phyloP scores from a whole-genome alignment of 1,140 invertebrate genomes.

The Phocides pigmalion region DNA sequence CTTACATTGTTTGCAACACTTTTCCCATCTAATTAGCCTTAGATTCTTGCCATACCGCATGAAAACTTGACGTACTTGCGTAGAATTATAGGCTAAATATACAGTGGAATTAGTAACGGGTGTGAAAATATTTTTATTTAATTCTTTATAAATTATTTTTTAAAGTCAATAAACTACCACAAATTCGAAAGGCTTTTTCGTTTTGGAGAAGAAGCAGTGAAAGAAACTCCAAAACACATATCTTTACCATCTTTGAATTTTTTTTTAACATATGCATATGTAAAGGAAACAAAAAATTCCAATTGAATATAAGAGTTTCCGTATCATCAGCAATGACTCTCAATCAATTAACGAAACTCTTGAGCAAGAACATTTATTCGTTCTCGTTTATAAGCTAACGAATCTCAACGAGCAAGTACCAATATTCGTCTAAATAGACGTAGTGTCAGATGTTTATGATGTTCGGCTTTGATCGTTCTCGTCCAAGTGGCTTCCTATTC shows the following conservation, averaged over 20 bases:
- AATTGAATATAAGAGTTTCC: no score
- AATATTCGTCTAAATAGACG: constrained; percentile 29
- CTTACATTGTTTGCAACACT: constrained; percentile 13
- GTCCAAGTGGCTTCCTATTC: constrained; percentile 69
- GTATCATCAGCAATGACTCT: constrained; percentile 11
- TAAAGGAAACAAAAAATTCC: no score
- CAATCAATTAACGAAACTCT: constrained; percentile 15
- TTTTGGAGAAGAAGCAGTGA: no score
- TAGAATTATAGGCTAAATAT: not conserved
- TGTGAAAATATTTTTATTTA: no score
- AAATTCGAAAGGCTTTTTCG: no score
- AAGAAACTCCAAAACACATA: no score
- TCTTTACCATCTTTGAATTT: no score
- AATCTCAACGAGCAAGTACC: constrained; percentile 18
- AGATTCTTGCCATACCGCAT: not conserved
- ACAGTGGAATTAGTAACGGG: not conserved
- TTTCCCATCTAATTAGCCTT: not conserved
- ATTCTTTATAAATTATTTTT: no score
- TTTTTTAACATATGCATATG: no score
- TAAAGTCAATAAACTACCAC: no score
- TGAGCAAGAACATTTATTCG: constrained; percentile 22
- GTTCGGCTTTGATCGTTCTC: constrained; percentile 53
- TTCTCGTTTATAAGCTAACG: constrained; percentile 1
- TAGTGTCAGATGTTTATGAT: constrained; percentile 52
- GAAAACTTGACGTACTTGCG: not conserved